These are phyloP conservation scores for Psittacula derbiana DNA, from an alignment of 2,797 vertebrate species.

Conservation along the genomic window DNA sequence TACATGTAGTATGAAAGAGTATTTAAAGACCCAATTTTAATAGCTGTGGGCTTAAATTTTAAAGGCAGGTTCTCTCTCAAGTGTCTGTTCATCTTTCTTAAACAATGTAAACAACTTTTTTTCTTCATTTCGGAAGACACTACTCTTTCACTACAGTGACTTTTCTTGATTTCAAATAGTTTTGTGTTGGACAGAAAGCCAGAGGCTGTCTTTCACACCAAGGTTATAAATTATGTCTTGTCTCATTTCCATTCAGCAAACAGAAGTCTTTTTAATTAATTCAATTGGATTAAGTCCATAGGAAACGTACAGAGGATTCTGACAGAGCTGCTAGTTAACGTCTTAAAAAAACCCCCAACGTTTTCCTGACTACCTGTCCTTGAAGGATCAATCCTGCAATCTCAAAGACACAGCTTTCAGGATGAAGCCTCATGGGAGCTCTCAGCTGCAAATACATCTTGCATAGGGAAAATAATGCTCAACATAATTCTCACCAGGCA, in stretches of 20 bases:
- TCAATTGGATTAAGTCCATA: not conserved
- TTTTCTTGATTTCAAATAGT: not conserved
- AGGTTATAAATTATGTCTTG: not conserved
- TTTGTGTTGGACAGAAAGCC: not conserved
- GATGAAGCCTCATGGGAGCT: not conserved
- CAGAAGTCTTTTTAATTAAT: conserved; percentile 14
- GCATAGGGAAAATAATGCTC: not conserved
- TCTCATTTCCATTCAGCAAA: conserved; percentile 21
- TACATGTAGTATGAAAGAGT: not conserved
- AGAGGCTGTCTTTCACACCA: not conserved
- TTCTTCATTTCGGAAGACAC: not conserved
- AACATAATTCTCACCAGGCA: not conserved
- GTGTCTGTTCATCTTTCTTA: not conserved
- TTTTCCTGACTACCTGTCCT: not conserved
- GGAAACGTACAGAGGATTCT: not conserved
- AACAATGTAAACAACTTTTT: not conserved
- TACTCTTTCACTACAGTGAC: not conserved
- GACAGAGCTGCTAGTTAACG: not conserved
- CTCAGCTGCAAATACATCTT: not conserved
- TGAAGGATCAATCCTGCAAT: not conserved
- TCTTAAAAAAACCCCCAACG: rapidly evolving
- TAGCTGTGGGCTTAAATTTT: not conserved
- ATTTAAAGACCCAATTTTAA: not conserved
- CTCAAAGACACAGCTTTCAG: not conserved
- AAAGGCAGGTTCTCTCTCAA: not conserved